phyloP scores from a whole-genome alignment of 2,113 vertebrate genomes.

The Phrynocephalus versicolor region DNA sequence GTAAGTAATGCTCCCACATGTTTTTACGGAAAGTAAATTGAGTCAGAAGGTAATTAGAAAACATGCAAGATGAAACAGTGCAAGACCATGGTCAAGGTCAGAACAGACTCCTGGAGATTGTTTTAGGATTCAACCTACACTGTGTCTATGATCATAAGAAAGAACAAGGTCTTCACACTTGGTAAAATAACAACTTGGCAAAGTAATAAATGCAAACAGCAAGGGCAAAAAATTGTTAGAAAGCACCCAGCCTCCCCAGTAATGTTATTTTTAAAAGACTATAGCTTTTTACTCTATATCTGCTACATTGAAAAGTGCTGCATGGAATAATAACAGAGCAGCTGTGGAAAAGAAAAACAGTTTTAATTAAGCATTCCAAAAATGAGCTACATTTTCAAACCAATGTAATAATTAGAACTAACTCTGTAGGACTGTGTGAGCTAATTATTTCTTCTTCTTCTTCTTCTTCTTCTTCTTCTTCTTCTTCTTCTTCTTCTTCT shows the following conservation, averaged over 20 bases:
- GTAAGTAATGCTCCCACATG: not conserved
- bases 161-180: not conserved
- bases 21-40: slow-evolving; percentile 3
- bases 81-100: not conserved
- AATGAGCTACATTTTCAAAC: not conserved
- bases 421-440: not conserved
- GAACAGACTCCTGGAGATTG: not conserved
- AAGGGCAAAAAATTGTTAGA: not conserved
- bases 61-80: not conserved
- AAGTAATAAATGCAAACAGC: slow-evolving; percentile 12
- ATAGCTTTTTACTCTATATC: not conserved
- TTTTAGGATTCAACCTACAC: rapidly evolving
- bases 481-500: too few species aligned
- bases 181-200: not conserved
- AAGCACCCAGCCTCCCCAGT: rapidly evolving
- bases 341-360: not conserved
- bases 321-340: not conserved
- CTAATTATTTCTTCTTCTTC: not conserved
- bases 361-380: slow-evolving; percentile 1
- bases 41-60: not conserved
- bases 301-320: not conserved
- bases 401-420: not conserved
- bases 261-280: not conserved
- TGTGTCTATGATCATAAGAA: not conserved
- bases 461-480: rapidly evolving